These are phyloP conservation scores for Nephotettix cincticeps DNA, from an alignment of 1,140 invertebrate genomes.

Conservation along the genomic window DNA sequence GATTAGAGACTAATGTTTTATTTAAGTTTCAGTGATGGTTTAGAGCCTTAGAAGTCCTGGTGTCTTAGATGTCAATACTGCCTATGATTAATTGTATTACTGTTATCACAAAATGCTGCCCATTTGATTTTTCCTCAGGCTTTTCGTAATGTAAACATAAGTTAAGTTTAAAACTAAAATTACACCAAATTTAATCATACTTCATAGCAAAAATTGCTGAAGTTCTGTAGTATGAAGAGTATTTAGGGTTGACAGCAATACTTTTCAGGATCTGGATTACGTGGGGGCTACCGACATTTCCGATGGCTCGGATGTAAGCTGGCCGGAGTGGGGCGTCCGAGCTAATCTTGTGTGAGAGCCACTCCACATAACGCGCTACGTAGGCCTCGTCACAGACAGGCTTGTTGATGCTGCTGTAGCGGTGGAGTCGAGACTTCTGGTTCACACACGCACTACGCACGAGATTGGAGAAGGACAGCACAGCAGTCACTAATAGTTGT, in stretches of 20 bases:
- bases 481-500: neutral
- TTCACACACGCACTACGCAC: neutral
- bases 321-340: neutral
- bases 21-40: no score
- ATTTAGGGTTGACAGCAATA: neutral
- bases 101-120: no score
- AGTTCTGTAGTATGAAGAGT: neutral
- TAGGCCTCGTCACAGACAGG: neutral
- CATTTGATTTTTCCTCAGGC: neutral
- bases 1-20: no score
- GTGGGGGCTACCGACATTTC: neutral
- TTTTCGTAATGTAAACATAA: neutral
- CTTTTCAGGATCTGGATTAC: neutral
- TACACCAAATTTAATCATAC: neutral
- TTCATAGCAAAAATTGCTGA: conserved; percentile 9
- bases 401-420: neutral
- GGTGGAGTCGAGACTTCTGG: neutral
- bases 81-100: no score
- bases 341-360: neutral
- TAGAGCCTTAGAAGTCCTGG: no score
- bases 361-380: neutral
- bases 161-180: neutral
- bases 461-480: neutral
- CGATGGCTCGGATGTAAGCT: conserved; percentile 4
- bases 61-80: no score